These are phyloP conservation scores for Ctenodactylus gundi DNA, from an alignment of 2,113 vertebrate species.

Conservation along the genomic window DNA sequence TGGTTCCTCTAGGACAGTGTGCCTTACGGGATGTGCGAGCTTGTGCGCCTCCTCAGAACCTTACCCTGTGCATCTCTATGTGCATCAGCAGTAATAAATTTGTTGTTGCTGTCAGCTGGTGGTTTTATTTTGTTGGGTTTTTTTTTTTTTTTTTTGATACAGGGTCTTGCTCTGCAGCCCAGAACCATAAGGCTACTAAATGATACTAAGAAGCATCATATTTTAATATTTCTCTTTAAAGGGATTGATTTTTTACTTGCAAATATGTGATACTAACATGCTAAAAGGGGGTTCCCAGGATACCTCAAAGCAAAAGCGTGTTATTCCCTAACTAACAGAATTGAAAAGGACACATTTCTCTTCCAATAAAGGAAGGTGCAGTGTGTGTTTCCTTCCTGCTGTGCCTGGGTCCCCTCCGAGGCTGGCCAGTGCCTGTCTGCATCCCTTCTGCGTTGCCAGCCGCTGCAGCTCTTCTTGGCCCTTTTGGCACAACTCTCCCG, in stretches of 20 bases:
- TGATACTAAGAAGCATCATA: not conserved
- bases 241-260: not conserved
- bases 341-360: not conserved
- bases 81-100: too few species aligned
- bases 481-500: not conserved
- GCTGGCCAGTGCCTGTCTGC: too few species aligned
- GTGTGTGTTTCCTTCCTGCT: not conserved
- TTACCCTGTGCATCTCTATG: not conserved
- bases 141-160: too few species aligned
- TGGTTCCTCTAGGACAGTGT: not conserved
- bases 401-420: too few species aligned
- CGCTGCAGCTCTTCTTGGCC: conserved; percentile 2
- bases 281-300: not conserved
- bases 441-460: not conserved
- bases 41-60: not conserved
- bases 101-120: too few species aligned
- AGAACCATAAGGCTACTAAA: too few species aligned
- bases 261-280: not conserved
- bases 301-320: not conserved
- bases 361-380: not conserved
- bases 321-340: not conserved
- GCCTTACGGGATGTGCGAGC: not conserved
- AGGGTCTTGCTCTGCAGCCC: too few species aligned
- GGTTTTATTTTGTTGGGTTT: too few species aligned
- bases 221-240: not conserved